Base-by-base conservation (phyloP, 2,113 vertebrate species). In the Campylorhamphus procurvoides region DNA sequence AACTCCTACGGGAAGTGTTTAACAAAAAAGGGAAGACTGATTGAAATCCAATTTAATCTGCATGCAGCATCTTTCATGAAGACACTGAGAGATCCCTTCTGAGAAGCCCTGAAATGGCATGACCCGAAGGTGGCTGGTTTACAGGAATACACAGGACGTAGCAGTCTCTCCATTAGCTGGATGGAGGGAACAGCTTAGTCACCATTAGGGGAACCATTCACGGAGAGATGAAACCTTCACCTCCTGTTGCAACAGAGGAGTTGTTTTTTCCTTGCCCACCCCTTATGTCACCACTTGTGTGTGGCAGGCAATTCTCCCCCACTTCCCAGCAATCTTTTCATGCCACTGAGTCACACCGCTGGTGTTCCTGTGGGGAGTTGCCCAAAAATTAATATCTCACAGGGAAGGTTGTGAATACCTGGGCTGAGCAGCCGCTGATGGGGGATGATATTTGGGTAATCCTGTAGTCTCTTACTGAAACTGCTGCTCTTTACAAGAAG, bases 191-290 rank as follows among this genome's bases (percentile, higher is more conserved):
- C 52, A 83, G 83, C 85, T 96, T 95, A 96, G 93, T 96, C 95
- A 97, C 83, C 0, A 3, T 67, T 74, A 84, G 83, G 60, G 83
- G 87, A 97, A 91, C 87, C 55, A 1, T 74, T 82, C 78, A 68
- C 6, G 0, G 72, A 28, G 35, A 93, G 83, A 49, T 62, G 87
- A 96, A 96, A 91, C 71, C 94, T 94, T 95, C 72, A 37, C 85
- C 94, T 96, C 85, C 78, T 88, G 68, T 96, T 97, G 85, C 93
- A 96, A 96, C 95, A 96, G 82, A 94, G 76, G 31, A 87, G 47
- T 7, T 39, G 79, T 89, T 94, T 77, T 66, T 49, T 14, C 37
- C 76, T 95, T 92, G 88, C 76, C 79, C 79, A 88, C 76, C 56
- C 27, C 64, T 95, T 94, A 68, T 88, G 92, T 94, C 92, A 95